phyloP scores from a whole-genome alignment of 2,797 vertebrate species.

The Centropyge bicolor region DNA sequence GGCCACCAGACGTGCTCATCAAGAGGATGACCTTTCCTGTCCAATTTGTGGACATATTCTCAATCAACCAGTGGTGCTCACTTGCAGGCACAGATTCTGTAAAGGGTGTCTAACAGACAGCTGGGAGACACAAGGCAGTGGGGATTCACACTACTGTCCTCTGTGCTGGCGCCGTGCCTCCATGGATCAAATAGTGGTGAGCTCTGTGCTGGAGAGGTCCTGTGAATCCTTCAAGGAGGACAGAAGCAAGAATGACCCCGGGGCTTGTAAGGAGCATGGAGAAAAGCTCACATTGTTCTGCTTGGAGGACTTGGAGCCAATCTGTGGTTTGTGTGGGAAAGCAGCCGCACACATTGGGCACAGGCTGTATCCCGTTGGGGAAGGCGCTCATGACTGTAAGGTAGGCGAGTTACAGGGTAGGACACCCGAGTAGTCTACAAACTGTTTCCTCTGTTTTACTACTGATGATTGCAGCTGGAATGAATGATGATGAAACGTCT shows the following conservation, averaged over 20 bases:
- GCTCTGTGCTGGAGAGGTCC: conserved; percentile 76
- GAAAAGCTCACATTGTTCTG: conserved; percentile 84
- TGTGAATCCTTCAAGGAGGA: conserved; percentile 78
- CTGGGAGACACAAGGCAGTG: conserved; percentile 79
- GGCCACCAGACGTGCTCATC: conserved; percentile 68
- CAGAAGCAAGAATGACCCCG: conserved; percentile 75
- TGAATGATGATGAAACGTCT: background rate
- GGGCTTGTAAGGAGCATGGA: conserved; percentile 83
- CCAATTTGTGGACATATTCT: conserved; percentile 90
- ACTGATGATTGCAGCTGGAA: background rate
- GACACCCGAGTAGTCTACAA: conserved; percentile 20
- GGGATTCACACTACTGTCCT: conserved; percentile 83
- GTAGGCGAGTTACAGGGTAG: conserved; percentile 69
- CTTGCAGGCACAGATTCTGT: conserved; percentile 91
- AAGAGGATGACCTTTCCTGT: conserved; percentile 88
- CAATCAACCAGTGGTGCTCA: conserved; percentile 87
- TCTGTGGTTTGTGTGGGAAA: conserved; percentile 82
- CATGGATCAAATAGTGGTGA: conserved; percentile 82
- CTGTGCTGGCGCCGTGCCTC: conserved; percentile 86
- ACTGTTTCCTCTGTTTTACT: background rate
- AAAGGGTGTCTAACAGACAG: conserved; percentile 85
- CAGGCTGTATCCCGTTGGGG: conserved; percentile 82
- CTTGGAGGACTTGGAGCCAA: conserved; percentile 85
- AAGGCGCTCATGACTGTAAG: conserved; percentile 88
- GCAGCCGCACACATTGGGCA: conserved; percentile 80